Percentiles rank a stretch among this genome's conserved stretches.
Evolutionary conservation across 2,113 vertebrate genomes (phyloP).

Genomic region (Rhinogobius similis): DNA sequence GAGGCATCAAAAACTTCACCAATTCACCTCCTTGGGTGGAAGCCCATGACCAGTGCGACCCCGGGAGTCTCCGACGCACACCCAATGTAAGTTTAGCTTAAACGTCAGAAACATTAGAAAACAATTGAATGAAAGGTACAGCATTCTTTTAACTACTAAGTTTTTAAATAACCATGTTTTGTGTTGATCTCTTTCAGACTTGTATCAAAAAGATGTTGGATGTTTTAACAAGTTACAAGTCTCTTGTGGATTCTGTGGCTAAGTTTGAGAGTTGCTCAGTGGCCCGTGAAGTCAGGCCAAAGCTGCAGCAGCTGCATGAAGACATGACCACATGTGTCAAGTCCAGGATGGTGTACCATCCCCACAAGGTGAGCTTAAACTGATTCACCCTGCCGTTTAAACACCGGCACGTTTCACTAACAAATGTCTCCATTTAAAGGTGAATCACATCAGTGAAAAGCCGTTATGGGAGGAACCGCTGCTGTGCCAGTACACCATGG

Average conservation of each 20-base stretch:
- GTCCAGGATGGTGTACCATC: neutral
- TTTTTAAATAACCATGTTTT: neutral
- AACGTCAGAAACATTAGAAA: neutral
- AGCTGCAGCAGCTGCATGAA: constrained; percentile 27
- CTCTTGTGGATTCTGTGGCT: constrained; percentile 34
- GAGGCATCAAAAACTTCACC: neutral
- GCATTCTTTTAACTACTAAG: too few relatives aligned
- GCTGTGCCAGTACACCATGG: constrained; percentile 51
- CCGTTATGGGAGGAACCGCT: neutral
- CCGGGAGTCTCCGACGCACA: constrained; percentile 36
- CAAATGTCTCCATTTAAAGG: constrained; percentile 9
- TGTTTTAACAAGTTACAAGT: constrained; percentile 53
- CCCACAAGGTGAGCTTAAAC: constrained; percentile 9
- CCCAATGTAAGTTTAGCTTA: constrained; percentile 52
- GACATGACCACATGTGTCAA: constrained; percentile 41
- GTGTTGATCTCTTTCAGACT: constrained; percentile 39
- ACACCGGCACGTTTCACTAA: neutral
- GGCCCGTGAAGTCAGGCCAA: constrained; percentile 26
- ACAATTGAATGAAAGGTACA: neutral
- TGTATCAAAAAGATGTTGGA: constrained; percentile 65
- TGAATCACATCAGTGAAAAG: fast-evolving
- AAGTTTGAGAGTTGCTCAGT: constrained; percentile 35
- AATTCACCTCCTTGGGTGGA: constrained; percentile 39
- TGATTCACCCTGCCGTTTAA: too few relatives aligned
- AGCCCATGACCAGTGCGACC: constrained; percentile 62